Evolutionary conservation across 2,113 vertebrate species (phyloP).

Genomic region (Gallinago paraguaiae): DNA sequence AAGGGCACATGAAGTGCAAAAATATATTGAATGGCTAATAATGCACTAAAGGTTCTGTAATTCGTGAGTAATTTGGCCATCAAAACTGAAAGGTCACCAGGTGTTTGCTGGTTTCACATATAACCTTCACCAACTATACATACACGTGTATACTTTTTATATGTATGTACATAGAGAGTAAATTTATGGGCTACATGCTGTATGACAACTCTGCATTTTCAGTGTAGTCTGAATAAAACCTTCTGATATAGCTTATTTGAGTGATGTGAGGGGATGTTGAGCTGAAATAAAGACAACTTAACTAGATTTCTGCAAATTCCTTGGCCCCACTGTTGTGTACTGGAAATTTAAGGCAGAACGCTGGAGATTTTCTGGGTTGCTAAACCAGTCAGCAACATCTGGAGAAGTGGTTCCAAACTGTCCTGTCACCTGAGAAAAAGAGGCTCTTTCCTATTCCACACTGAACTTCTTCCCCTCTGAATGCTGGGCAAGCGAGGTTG

Average conservation of each 20-base stretch:
- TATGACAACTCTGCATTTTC: not conserved
- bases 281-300: not conserved
- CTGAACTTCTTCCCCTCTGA: not conserved
- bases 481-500: not conserved
- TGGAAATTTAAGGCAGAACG: not conserved
- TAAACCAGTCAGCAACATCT: not conserved
- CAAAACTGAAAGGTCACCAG: not conserved
- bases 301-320: not conserved
- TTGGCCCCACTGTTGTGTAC: rapidly evolving
- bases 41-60: not conserved
- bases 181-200: not conserved
- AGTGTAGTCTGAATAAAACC: not conserved
- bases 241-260: not conserved
- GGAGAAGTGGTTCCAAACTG: not conserved
- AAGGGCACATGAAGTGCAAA: not conserved
- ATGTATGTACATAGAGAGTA: not conserved
- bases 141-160: not conserved
- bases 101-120: not conserved
- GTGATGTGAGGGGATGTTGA: not conserved
- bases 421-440: not conserved
- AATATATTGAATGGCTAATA: not conserved
- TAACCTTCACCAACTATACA: not conserved
- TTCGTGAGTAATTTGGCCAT: not conserved
- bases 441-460: not conserved
- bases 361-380: not conserved